Conservation (phyloP, 2,888 invertebrate genomes). For the Aethes cnicana region DNA sequence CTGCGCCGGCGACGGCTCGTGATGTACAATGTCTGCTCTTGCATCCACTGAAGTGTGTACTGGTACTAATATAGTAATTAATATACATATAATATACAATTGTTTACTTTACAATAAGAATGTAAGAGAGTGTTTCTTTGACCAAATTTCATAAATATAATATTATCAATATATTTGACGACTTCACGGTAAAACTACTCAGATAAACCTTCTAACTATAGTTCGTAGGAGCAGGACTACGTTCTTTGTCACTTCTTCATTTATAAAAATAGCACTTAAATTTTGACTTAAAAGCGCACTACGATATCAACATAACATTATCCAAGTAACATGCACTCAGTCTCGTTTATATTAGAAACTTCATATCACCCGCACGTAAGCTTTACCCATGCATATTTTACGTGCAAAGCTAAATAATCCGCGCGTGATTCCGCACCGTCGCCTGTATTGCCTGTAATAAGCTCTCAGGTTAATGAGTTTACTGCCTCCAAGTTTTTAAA, state of each 20-base stretch:
- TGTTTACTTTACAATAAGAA: too few relatives aligned
- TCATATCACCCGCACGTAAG: too few relatives aligned
- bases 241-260: too few relatives aligned
- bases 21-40: conserved; percentile 57
- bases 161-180: too few relatives aligned
- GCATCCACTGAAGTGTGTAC: conserved; percentile 19
- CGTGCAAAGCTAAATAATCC: neutral
- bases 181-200: too few relatives aligned
- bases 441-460: conserved; percentile 55
- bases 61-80: neutral
- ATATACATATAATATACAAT: neutral
- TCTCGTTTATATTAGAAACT: too few relatives aligned
- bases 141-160: too few relatives aligned
- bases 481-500: conserved; percentile 73
- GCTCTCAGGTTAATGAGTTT: conserved; percentile 76
- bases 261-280: too few relatives aligned
- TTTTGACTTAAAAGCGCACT: neutral
- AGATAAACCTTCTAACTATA: too few relatives aligned
- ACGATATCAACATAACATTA: neutral
- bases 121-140: too few relatives aligned
- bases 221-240: too few relatives aligned
- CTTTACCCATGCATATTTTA: neutral
- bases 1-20: conserved; percentile 46
- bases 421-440: conserved; percentile 2
- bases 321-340: neutral